phyloP scores from a whole-genome alignment of 2,888 invertebrate genomes.

The Mechanitis mazaeus region DNA sequence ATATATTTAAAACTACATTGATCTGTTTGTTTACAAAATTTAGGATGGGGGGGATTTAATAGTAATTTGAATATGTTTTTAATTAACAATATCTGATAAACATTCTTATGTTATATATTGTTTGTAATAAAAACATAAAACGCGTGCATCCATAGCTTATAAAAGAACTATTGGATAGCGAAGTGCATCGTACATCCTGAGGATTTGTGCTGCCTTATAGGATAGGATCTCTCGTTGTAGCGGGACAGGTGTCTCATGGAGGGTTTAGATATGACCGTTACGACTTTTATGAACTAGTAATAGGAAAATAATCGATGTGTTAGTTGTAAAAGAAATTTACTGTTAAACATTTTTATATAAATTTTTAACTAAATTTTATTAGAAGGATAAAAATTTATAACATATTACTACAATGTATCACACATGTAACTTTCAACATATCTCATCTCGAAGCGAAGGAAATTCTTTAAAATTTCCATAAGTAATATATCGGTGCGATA shows the following conservation, averaged over 20 bases:
- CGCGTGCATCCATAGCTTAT: neutral
- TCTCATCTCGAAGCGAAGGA: conserved; percentile 2
- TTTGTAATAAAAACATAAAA: too few species aligned
- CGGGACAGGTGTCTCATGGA: neutral
- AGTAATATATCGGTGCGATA: conserved; percentile 32
- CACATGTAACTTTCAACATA: conserved; percentile 4
- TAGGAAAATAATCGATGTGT: too few species aligned
- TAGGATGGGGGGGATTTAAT: too few species aligned
- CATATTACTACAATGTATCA: conserved; percentile 4
- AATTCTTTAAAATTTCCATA: conserved; percentile 24
- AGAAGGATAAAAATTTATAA: neutral
- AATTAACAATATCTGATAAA: too few species aligned
- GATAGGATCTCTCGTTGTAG: neutral
- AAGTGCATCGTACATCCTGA: neutral
- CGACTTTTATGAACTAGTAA: too few species aligned
- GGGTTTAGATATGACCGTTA: neutral
- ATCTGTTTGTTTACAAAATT: too few species aligned
- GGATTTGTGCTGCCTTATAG: neutral
- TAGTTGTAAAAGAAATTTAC: too few species aligned
- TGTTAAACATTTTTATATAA: too few species aligned
- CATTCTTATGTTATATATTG: too few species aligned
- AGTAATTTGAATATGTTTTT: too few species aligned
- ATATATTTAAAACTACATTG: too few species aligned
- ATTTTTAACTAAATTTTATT: too few species aligned
- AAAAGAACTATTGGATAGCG: conserved; percentile 1